Evolutionary conservation across 2,797 vertebrate genomes (phyloP), one percentile per base, ranked within the genome.

Genomic region (Trichosurus vulpecula): DNA sequence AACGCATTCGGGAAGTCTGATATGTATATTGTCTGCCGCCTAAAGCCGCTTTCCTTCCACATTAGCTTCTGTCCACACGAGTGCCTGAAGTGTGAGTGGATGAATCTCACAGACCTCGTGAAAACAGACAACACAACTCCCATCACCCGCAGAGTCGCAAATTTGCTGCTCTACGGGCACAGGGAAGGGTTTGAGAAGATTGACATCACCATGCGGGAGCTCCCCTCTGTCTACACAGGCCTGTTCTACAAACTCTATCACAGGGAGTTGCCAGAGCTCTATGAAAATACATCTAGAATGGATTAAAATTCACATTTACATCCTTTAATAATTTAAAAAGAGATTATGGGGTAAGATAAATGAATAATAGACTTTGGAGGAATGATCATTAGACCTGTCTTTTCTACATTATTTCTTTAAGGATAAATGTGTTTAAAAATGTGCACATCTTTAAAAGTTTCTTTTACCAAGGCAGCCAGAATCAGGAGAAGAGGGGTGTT

Each of bases 1-100:
- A 99, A 99, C 30, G 99, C 99, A 90, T 99, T 99, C 0, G 99
- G 99, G 53, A 99, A 99, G 98, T 99, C 99, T 0, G 99, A 99
- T 96, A 99, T 99, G 99, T 99, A 99, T 98, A 96, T 99, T 95
- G 98, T 99, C 98, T 99, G 99, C 98, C 99, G 99, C 58, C 99
- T 99, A 94, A 95, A 98, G 95, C 99, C 99, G 0, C 98, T 98
- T 58, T 99, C 99, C 89, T 99, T 99, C 97, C 92, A 94, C 97
- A 99, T 99, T 97, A 95, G 98, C 98, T 99, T 99, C 98, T 99
- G 99, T 98, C 99, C 98, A 41, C 99, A 99, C 41, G 99, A 99
- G 98, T 99, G 99, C 96, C 96, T 99, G 96, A 98, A 98, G 92
- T 99, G 99, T 8, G 99, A 99, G 92, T 99, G 99, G 99, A 98